These are phyloP conservation scores for Sebastes flavidus DNA, from an alignment of 2,797 vertebrate genomes.

Conservation along the genomic window DNA sequence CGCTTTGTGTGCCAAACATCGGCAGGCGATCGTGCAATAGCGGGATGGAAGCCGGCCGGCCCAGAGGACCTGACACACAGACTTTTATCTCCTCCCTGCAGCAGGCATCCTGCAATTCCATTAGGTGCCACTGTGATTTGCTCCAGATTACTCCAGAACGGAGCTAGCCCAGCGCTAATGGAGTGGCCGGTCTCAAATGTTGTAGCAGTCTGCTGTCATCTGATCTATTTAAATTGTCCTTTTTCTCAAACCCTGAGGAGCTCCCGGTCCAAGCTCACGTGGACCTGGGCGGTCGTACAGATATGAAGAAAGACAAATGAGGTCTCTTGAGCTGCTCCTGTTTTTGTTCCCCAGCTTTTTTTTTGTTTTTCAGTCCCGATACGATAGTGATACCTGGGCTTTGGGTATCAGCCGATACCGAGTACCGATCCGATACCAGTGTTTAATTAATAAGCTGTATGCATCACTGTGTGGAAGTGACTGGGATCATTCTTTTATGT, in stretches of 20 bases:
- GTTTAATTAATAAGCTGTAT: no score
- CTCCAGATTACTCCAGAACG: slow-evolving; percentile 56
- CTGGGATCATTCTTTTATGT: no score
- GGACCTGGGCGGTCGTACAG: not conserved
- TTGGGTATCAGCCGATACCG: no score
- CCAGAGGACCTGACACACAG: slow-evolving; percentile 27
- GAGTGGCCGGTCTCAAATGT: slow-evolving; percentile 34
- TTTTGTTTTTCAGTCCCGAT: not conserved
- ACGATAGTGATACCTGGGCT: no score
- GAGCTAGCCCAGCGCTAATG: slow-evolving; percentile 28
- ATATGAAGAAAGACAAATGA: slow-evolving; percentile 13
- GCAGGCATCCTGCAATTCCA: slow-evolving; percentile 49
- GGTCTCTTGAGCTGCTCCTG: slow-evolving; percentile 7
- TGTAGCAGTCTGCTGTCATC: slow-evolving; percentile 26
- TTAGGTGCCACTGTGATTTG: slow-evolving; percentile 68
- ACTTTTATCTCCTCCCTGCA: slow-evolving; percentile 68
- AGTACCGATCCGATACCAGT: no score
- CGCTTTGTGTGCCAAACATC: slow-evolving; percentile 44
- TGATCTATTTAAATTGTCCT: slow-evolving; percentile 45
- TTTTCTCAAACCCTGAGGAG: slow-evolving; percentile 35
- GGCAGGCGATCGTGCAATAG: slow-evolving; percentile 24
- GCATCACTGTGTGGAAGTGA: no score
- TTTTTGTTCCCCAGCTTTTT: not conserved
- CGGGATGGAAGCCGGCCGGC: slow-evolving; percentile 20
- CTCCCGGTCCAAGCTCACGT: slow-evolving; percentile 1